phyloP scores from a whole-genome alignment of 2,113 vertebrate species.

The Pica pica region DNA sequence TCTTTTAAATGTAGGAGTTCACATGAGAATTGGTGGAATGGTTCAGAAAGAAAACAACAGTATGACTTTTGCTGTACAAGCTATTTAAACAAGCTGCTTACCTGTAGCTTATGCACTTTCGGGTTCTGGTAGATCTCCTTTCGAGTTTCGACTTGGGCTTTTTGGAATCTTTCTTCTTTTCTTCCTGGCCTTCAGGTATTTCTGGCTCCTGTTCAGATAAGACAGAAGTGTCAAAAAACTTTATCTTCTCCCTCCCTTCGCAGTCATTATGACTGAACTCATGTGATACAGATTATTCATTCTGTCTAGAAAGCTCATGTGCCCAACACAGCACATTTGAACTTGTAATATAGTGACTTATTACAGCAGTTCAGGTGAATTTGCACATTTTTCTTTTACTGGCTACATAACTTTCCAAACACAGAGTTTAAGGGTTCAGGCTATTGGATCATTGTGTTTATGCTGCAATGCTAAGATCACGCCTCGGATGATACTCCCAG shows the following conservation, averaged over 20 bases:
- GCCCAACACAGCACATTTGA: background rate
- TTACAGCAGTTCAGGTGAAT: background rate
- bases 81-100: conserved; percentile 47
- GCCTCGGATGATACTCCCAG: background rate
- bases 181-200: conserved; percentile 77
- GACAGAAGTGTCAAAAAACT: background rate
- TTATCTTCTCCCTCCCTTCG: background rate
- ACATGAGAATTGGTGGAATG: background rate
- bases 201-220: conserved; percentile 76
- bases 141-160: conserved; percentile 89
- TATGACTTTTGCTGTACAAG: background rate
- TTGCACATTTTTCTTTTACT: background rate
- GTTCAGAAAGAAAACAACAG: background rate
- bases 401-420: background rate
- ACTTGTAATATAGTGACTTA: background rate
- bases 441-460: background rate
- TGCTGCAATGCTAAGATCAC: background rate
- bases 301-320: background rate
- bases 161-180: conserved; percentile 90
- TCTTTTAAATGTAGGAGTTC: background rate
- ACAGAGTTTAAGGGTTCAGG: background rate
- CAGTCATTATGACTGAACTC: background rate
- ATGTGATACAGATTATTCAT: background rate
- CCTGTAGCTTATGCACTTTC: conserved; percentile 98
- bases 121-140: conserved; percentile 89